Evolutionary conservation across 2,888 invertebrate genomes (phyloP), one percentile per base, ranked within the genome.

Genomic region (Scaptomyza polygonia): DNA sequence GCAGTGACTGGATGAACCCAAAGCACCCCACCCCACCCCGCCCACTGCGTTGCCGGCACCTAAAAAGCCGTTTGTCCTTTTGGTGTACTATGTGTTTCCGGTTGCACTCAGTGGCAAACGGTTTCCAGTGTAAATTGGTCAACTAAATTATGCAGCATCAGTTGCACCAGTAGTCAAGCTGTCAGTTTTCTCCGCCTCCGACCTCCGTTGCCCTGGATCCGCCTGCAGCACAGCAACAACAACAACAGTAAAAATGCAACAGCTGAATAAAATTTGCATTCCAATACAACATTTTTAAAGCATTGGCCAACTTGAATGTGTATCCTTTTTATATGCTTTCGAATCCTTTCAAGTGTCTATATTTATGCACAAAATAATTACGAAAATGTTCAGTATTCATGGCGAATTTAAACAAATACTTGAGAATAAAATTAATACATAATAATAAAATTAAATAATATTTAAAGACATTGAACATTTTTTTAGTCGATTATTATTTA

Each of bases 111-210:
- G 63, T 68, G 72, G 70, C 82, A 73, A 77, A 78, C 76, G 67
- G 61, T 71, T 69, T 64, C 51, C 83, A 80, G 79, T 82, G 85
- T 77, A 88, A 88, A 89, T 88, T 89, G 88, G 86, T 74, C 88
- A 86, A 82, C 88, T 89, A 88, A 88, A 89, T 89, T 88, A 89
- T 89, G 87, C 88, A 83, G 81, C 83, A 82, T 75, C 85, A 83
- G 79, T 83, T 83, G 82, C 85, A 77, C 69, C 64, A 71, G 69
- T 65, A 67, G 69, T 68, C 71, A 53, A 77, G 79, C 81, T 69
- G 72, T 78, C 58, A 58, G 49, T 39, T 39, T 34, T 48, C 64
- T 18, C 66, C 18, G 8, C 14, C 42, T 47, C 25, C 34, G 32
- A 11, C 2, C 6, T 11, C 16, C 11, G 16, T 29, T 49, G 27